phyloP scores from a whole-genome alignment of 2,113 vertebrate genomes.

The Phaethon lepturus region DNA sequence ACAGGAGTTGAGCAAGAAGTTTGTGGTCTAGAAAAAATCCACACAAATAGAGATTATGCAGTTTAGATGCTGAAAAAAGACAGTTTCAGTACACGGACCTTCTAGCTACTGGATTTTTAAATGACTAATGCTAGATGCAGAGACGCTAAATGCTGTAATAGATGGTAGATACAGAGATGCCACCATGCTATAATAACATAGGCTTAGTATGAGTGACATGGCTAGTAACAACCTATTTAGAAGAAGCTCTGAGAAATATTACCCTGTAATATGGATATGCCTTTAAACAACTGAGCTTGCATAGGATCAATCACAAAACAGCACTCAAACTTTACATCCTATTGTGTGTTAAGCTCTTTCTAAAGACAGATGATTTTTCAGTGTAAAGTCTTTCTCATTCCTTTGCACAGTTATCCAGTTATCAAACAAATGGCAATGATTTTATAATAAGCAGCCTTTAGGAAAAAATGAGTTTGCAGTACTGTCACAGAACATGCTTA shows the following conservation, averaged over 20 bases:
- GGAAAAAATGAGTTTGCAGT: neutral
- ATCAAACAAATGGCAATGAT: neutral
- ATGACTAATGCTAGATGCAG: neutral
- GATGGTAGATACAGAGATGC: neutral
- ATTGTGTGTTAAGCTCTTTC: neutral
- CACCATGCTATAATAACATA: neutral
- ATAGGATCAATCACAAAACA: neutral
- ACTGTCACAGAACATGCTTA: neutral
- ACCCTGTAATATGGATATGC: neutral
- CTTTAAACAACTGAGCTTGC: neutral
- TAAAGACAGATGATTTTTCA: neutral
- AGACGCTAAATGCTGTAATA: neutral
- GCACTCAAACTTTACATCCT: neutral
- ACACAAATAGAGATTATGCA: constrained; percentile 17
- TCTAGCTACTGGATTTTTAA: neutral
- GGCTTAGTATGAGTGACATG: neutral
- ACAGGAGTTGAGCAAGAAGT: constrained; percentile 12
- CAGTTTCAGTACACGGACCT: neutral
- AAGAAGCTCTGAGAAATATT: neutral
- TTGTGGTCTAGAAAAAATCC: constrained; percentile 8
- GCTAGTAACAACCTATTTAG: neutral
- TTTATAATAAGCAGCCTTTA: neutral
- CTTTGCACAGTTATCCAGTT: neutral
- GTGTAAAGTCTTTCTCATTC: neutral
- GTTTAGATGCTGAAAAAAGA: constrained; percentile 7